These are phyloP conservation scores for Mobula hypostoma DNA, from an alignment of 2,113 vertebrate genomes.

Conservation along the genomic window DNA sequence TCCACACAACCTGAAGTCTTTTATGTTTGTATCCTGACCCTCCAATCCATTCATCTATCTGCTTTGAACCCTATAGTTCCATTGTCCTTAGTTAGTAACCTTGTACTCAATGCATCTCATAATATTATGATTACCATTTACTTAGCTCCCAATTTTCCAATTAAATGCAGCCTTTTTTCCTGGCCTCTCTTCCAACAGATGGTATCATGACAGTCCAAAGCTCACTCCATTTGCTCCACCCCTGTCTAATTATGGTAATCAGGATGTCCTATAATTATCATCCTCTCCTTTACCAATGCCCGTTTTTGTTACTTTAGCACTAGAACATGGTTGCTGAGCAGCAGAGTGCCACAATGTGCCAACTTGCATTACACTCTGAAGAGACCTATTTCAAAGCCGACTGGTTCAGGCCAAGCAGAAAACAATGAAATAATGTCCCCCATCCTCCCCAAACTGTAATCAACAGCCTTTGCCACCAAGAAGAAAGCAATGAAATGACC, in stretches of 20 bases:
- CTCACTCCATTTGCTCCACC: not conserved
- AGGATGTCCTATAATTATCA: not conserved
- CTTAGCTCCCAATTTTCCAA: constrained; percentile 8
- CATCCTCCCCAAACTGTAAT: not conserved
- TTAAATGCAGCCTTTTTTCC: not conserved
- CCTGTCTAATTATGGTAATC: constrained; percentile 20
- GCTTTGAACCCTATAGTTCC: not conserved
- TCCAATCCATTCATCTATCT: not conserved
- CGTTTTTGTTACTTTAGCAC: not conserved
- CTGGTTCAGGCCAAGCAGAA: not conserved
- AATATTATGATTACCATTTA: not conserved
- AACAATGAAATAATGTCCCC: not conserved
- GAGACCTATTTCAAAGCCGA: not conserved
- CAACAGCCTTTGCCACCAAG: not conserved
- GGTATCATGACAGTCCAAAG: not conserved
- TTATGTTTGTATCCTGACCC: not conserved
- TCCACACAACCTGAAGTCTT: not conserved
- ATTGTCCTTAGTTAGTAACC: not conserved
- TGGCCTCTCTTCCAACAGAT: not conserved
- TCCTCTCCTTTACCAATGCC: not conserved
- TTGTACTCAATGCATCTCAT: not conserved
- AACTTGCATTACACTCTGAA: not conserved
- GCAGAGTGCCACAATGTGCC: not conserved
- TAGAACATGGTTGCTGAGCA: not conserved
- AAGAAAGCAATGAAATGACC: not conserved